Base-by-base conservation (phyloP, 2,797 vertebrate genomes). In the Sebastes cheni region DNA sequence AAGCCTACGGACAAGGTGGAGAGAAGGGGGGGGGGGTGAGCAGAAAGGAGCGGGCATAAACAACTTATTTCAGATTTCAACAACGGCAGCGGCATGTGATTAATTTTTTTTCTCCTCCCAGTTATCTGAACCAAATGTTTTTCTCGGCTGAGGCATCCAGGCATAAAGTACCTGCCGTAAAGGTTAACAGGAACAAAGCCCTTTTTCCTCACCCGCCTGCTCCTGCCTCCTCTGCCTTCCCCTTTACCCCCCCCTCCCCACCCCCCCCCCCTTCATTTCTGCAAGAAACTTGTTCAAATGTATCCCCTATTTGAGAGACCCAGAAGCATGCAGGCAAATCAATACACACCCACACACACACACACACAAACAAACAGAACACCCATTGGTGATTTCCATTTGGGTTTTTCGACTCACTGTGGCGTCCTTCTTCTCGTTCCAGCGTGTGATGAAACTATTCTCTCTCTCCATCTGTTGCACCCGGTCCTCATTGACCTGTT, bases 381-480 rank as follows among this genome's bases (percentile, higher is more conserved):
- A 36, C 73, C 82, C 73, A 34, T 68, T n/a, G 46, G 77, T 55
- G 84, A 72, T 86, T 90, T 89, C 86, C 79, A 84, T 88, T 81
- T 60, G 76, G 82, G 76, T 73, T 83, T 79, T 79, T 42, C 55
- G 79, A 95, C 96, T 96, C 95, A 99, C 98, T 76, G 97, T 96
- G 86, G 97, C 95, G 92, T 99, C 97, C 93, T 98, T 99, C 97
- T 98, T 97, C 84, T 99, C 97, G 86, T 98, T 99, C 98, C 98
- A 99, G 86, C 95, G 96, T 39, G 96, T 97, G 94, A 99, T 99
- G 94, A 98, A 99, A 87, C 96, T 96, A 91, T 99, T 99, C 90
- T 99, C 98, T 92, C 91, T 97, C 92, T 98, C 97, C 97, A 99
- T 99, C 96, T 99, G 97, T 93, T 96, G 97, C 90, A 98, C 95